phyloP scores from a whole-genome alignment of 2,888 invertebrate species.

The Coelinius sp. region DNA sequence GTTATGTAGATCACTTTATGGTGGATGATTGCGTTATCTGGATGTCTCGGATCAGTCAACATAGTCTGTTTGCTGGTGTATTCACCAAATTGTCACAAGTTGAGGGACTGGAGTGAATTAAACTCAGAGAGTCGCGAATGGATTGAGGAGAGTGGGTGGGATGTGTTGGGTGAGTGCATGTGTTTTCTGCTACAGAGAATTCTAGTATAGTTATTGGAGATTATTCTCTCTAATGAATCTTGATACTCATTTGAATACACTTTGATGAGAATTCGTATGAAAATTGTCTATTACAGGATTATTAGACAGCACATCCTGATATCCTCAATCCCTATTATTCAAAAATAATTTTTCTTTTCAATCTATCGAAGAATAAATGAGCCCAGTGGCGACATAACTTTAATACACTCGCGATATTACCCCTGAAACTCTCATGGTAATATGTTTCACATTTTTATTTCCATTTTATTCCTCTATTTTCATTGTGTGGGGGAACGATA shows the following conservation, averaged over 20 bases:
- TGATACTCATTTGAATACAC: too few relatives aligned
- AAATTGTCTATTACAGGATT: too few relatives aligned
- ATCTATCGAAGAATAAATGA: not conserved
- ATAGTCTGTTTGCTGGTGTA: not conserved
- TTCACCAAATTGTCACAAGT: not conserved
- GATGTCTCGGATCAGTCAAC: not conserved
- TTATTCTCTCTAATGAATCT: too few relatives aligned
- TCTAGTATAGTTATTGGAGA: too few relatives aligned
- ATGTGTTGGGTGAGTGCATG: too few relatives aligned
- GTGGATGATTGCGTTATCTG: not conserved
- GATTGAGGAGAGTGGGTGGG: too few relatives aligned
- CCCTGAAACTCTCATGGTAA: not conserved
- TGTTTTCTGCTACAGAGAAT: too few relatives aligned
- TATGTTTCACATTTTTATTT: conserved; percentile 2
- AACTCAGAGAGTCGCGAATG: too few relatives aligned
- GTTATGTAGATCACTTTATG: not conserved
- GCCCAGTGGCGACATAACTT: not conserved
- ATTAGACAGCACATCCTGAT: too few relatives aligned
- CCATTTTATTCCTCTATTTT: conserved; percentile 3
- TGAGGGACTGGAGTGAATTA: not conserved
- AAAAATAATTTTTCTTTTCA: not conserved
- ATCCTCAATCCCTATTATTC: too few relatives aligned
- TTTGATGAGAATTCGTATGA: too few relatives aligned
- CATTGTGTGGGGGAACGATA: not conserved
- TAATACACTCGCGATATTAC: not conserved